These are phyloP conservation scores for Eurystomus glaucurus DNA, from an alignment of 2,797 vertebrate species.

Conservation along the genomic window DNA sequence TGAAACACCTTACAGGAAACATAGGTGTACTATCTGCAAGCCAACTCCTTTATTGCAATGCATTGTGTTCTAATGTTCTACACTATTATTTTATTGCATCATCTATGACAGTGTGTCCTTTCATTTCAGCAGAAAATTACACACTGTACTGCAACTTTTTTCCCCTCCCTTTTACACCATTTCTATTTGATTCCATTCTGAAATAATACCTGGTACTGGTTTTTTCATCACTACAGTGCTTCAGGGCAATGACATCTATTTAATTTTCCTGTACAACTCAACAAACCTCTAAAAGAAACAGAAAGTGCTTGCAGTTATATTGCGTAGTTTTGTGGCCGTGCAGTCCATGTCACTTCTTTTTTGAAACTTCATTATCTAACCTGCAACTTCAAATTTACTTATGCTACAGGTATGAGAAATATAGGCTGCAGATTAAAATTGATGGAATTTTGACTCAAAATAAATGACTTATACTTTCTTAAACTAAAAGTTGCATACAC, in stretches of 20 bases:
- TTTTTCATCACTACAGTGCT: neutral
- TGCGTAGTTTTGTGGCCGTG: neutral
- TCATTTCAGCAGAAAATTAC: conserved; percentile 21
- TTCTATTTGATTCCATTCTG: neutral
- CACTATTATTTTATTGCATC: conserved; percentile 33
- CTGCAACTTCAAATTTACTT: neutral
- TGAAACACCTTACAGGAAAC: neutral
- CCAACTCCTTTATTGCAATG: neutral
- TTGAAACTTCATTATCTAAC: neutral
- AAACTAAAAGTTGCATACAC: neutral
- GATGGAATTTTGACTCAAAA: neutral
- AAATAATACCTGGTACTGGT: neutral
- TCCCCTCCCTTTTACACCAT: neutral
- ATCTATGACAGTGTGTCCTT: neutral
- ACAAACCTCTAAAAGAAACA: neutral
- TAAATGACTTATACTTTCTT: neutral
- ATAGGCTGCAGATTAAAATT: neutral
- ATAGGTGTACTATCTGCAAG: neutral
- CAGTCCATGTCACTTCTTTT: neutral
- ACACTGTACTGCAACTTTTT: neutral
- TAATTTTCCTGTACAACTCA: neutral
- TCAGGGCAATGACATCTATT: neutral
- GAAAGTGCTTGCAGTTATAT: neutral
- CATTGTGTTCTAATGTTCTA: neutral
- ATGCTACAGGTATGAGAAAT: neutral